phyloP scores from a whole-genome alignment of 2,113 vertebrate species.

The Noctilio leporinus region DNA sequence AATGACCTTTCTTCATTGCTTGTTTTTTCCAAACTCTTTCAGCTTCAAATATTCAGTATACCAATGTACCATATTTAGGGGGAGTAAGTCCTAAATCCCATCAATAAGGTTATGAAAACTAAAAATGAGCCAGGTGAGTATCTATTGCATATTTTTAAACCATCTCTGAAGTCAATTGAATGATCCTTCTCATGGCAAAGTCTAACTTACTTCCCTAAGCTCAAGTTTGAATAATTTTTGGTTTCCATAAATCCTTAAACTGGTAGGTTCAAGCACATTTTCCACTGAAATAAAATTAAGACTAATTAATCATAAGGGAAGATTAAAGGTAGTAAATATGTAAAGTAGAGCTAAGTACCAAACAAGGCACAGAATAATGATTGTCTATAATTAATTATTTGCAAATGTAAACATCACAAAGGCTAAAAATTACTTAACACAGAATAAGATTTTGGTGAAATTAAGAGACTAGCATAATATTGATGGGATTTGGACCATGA shows the following conservation, averaged over 20 bases:
- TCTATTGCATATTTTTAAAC: background rate
- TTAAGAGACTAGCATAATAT: background rate
- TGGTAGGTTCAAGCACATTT: background rate
- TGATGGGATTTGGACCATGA: background rate
- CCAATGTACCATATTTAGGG: background rate
- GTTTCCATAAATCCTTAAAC: background rate
- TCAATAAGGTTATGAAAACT: background rate
- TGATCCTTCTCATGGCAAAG: background rate
- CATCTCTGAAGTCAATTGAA: background rate
- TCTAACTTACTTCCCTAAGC: background rate
- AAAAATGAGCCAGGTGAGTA: background rate
- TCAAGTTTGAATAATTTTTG: background rate
- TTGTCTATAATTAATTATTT: background rate
- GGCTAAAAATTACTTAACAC: background rate
- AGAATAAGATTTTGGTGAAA: background rate
- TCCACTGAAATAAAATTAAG: conserved; percentile 9
- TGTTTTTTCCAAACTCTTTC: background rate
- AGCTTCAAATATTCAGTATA: background rate
- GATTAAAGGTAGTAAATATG: background rate
- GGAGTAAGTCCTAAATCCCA: background rate
- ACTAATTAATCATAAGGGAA: conserved; percentile 5
- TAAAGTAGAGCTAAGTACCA: background rate
- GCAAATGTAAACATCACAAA: background rate
- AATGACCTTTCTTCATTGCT: background rate
- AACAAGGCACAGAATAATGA: background rate